Evolutionary conservation across 1,140 invertebrate species (phyloP).

Genomic region (silkworm (Bombyx mori)): DNA sequence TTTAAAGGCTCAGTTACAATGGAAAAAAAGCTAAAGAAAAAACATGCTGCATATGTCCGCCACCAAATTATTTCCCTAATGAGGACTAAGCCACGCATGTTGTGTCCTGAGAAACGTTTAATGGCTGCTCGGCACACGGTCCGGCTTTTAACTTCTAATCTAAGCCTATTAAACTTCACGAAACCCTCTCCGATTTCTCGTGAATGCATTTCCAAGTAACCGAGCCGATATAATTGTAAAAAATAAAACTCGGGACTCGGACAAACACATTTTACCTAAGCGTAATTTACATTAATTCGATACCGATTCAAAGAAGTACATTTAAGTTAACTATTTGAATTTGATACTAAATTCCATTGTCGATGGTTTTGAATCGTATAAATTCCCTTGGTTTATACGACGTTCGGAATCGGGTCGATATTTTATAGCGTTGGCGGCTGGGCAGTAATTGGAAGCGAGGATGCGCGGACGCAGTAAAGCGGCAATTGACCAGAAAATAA

Average conservation of each 20-base stretch:
- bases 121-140: conserved; percentile 32
- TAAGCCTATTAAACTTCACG: conserved; percentile 65
- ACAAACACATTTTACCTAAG: conserved; percentile 68
- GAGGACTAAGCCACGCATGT: conserved; percentile 21
- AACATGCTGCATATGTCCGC: conserved; percentile 14
- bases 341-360: too few species aligned
- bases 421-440: conserved; percentile 67
- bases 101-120: conserved; percentile 39
- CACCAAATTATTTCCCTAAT: conserved; percentile 20
- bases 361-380: too few species aligned
- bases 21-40: conserved; percentile 2
- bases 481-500: conserved; percentile 71
- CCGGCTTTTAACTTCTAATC: conserved; percentile 66
- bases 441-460: conserved; percentile 66
- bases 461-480: conserved; percentile 67
- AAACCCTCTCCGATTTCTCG: conserved; percentile 53
- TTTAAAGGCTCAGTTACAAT: too few species aligned
- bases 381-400: conserved; percentile 14
- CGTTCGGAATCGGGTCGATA: conserved; percentile 16
- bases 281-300: conserved; percentile 54
- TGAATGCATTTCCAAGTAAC: conserved; percentile 69
- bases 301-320: too few species aligned
- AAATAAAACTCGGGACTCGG: conserved; percentile 58
- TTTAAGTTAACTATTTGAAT: too few species aligned
- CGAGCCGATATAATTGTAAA: conserved; percentile 66